Conservation (phyloP, 2,888 invertebrate species). For the Pyrgus malvae region DNA sequence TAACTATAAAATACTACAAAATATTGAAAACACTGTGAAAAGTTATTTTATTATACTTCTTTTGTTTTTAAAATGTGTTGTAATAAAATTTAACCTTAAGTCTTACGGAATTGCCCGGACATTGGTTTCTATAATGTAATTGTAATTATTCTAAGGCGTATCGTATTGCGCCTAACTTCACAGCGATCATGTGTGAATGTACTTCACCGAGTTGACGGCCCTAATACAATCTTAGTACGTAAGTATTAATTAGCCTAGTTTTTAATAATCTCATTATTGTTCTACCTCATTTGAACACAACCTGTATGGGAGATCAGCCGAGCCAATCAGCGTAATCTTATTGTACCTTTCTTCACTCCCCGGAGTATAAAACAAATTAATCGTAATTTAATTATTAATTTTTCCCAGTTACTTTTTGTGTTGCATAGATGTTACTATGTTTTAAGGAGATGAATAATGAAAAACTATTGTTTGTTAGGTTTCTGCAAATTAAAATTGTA, state of each 20-base stretch:
- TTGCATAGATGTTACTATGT: conserved; percentile 83
- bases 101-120: no score
- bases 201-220: conserved; percentile 65
- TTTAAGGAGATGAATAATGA: conserved; percentile 77
- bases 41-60: no score
- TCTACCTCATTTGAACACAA: conserved; percentile 65
- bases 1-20: no score
- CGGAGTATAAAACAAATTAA: conserved; percentile 76
- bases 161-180: no score
- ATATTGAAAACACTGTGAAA: no score
- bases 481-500: conserved; percentile 82
- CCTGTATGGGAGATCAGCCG: conserved; percentile 60
- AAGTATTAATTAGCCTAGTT: conserved; percentile 76
- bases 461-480: conserved; percentile 82
- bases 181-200: no score
- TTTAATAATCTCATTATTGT: conserved; percentile 75
- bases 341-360: conserved; percentile 78
- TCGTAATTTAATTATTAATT: conserved; percentile 67
- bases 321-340: conserved; percentile 69
- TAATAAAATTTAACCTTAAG: no score
- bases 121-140: no score
- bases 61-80: no score
- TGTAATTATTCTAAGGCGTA: no score
- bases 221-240: conserved; percentile 50
- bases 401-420: conserved; percentile 80